Evolutionary conservation across 2,113 vertebrate genomes (phyloP), one percentile per base, ranked within the genome.

Genomic region (Salvator merianae): DNA sequence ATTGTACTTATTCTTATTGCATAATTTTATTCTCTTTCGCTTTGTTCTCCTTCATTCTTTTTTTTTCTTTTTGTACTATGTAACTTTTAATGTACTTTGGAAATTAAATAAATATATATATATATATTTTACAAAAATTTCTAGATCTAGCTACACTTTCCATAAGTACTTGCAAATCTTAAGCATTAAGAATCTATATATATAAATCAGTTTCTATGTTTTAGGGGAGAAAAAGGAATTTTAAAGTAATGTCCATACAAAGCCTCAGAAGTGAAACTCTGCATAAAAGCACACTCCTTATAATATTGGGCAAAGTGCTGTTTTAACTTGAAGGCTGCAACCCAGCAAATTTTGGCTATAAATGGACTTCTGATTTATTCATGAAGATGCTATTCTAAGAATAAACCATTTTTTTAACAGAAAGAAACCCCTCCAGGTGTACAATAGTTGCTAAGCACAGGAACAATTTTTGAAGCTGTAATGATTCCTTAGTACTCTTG

Each of bases 341-440:
- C n/a, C 84, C 26, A 73, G 38, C 55, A 65, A 73, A 66, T 79
- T 78, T 30, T 50, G 70, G 40, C 34, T 73, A 85, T 66, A 79
- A 73, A 79, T 73, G 77, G 20, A 28, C 40, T 79, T 68, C 69
- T 79, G 81, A 63, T 73, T 79, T 85, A 85, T 85, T 55, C 83
- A 85, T 73, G 83, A 79, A 79, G 55, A 28, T 65, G 26, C 77
- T 79, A 65, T 73, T 79, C 38, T 79, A 55, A 79, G 40, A 79
- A 72, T 28, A 85, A 71, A 73, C 75, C 76, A n/a, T 40, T 36
- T 79, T 38, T 55, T 79, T 85, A 79, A 72, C 53, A 79, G 65
- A 73, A 79, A 69, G 77, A 79, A 85, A 32, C 24, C 69, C 69
- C 69, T 85, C 69, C 55, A 85, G 66, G 40, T 65, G 59, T 66